Base-by-base conservation (phyloP, 2,113 vertebrate genomes). In the Vulpes ferrilata region DNA sequence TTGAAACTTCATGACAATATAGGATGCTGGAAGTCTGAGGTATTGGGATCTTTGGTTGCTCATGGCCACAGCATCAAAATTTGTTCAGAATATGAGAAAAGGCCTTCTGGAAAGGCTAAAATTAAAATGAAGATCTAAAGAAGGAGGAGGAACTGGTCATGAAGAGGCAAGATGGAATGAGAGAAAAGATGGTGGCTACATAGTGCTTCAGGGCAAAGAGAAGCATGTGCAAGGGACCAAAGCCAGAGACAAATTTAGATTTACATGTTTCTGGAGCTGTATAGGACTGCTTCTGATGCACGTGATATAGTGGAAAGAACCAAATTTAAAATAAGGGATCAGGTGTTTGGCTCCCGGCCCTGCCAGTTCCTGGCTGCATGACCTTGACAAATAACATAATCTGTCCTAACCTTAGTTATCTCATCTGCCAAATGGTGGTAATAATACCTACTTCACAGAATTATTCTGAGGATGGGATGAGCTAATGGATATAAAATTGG, bases 21-120 rank as follows among this genome's bases (percentile, higher is more conserved):
- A 30, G 35, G 11, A 22, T 92, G 27, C 30, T 73, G 51, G 78
- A 92, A 43, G 22, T n/a, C 30, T 60, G n/a, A 32, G 32, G 62
- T 32, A 65, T 2, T 16, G 60, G 12, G 25, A 64, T 12, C 62
- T 38, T 51, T 57, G 27, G 38, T 48, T 0, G 0, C 30, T 91
- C 8, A 53, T 3, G 57, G 27, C 13, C 30, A 5, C 10, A 69
- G 16, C 51, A 53, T 93, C 38, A 53, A 48, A 85, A 79, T 30
- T 27, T 91, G 30, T 62, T n/a, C 13, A 86, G 57, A 65, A 2
- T n/a, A 15, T 87, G 43, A 64, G 27, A 13, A 93, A 95, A 83
- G 73, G 11, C 32, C 55, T 88, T 91, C 12, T 90, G 51, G 57
- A 71, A 95, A 94, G 73, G 92, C 12, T 88, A 35, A 84, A 83